These are phyloP conservation scores for Pollicipes pollicipes DNA, from an alignment of 1,140 invertebrate species.

Conservation along the genomic window DNA sequence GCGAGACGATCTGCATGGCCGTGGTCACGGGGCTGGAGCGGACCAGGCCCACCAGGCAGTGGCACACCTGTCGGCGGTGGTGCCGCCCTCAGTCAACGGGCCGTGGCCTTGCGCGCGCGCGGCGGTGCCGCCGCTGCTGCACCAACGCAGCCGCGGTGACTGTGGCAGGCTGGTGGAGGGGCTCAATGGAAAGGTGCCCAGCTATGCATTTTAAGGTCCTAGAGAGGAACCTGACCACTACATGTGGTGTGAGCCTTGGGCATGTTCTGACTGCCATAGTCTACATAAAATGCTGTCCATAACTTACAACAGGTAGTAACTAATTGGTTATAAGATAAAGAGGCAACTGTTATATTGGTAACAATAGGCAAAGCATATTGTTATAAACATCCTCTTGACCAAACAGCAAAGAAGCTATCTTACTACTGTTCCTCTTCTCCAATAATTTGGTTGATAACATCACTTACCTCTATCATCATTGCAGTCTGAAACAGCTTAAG, in stretches of 20 bases:
- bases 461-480: constrained; percentile 22
- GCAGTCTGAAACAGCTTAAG: constrained; percentile 78
- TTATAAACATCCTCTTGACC: too few species aligned
- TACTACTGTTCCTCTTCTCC: too few species aligned
- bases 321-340: not conserved
- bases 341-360: not conserved
- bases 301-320: too few species aligned
- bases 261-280: too few species aligned
- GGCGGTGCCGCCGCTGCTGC: too few species aligned
- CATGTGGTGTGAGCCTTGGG: too few species aligned
- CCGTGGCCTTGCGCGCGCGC: too few species aligned
- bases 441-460: too few species aligned
- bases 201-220: not conserved
- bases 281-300: too few species aligned
- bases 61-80: constrained; percentile 43
- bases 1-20: constrained; percentile 69
- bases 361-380: too few species aligned
- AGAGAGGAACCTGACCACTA: not conserved
- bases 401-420: not conserved
- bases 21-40: constrained; percentile 64
- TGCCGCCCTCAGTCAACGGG: not conserved
- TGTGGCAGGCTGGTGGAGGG: too few species aligned
- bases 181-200: not conserved
- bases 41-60: constrained; percentile 59
- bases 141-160: too few species aligned